Percentiles rank a stretch among this genome's conserved stretches.
These are phyloP conservation scores for Microplitis mediator DNA, from an alignment of 1,140 invertebrate species.

Conservation along the genomic window DNA sequence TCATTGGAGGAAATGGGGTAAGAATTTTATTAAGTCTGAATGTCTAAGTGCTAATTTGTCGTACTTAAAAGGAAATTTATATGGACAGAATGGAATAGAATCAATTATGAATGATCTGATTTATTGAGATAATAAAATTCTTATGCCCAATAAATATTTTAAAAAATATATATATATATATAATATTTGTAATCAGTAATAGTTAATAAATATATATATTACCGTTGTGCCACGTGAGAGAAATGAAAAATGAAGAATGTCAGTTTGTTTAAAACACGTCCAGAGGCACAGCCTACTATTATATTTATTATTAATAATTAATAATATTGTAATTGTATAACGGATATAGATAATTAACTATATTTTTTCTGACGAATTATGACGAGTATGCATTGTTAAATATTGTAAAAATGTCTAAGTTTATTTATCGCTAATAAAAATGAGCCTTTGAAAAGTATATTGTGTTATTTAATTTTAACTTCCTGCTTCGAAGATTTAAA, in stretches of 20 bases:
- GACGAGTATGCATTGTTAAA: constrained; percentile 57
- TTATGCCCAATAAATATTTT: not conserved
- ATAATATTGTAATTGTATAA: constrained; percentile 16
- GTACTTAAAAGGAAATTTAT: not conserved
- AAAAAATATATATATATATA: not conserved
- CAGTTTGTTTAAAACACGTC: constrained; percentile 19
- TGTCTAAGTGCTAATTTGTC: not conserved
- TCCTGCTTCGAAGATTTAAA: not conserved
- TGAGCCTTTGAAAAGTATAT: constrained; percentile 49
- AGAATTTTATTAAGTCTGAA: not conserved
- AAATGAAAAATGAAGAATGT: constrained; percentile 3
- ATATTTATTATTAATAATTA: not conserved
- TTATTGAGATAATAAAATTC: not conserved
- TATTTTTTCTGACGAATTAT: constrained; percentile 57
- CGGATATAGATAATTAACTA: constrained; percentile 36
- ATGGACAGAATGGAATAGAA: not conserved
- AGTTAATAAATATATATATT: not conserved
- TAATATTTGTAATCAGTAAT: not conserved
- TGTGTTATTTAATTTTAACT: not conserved
- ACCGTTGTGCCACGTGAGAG: not conserved
- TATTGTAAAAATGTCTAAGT: constrained; percentile 63
- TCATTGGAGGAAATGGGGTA: not conserved
- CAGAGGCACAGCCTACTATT: constrained; percentile 13
- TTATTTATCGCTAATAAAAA: constrained; percentile 65
- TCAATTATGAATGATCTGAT: too few relatives aligned